Conservation (phyloP, 53 echinoderm and acorn worm species). For the Echinometra lucunter region DNA sequence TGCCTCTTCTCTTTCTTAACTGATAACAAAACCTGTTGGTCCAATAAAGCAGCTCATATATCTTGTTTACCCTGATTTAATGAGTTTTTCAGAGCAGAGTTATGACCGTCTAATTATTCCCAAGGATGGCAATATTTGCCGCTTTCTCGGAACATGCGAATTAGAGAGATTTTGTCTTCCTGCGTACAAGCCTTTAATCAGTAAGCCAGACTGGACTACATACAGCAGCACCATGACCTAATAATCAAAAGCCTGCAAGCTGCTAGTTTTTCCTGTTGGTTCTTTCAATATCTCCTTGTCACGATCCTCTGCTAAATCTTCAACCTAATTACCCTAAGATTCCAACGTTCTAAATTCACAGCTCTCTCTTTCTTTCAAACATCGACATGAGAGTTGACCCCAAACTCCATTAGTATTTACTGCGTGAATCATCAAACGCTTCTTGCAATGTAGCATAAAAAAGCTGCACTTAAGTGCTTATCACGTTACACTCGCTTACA, state of each 20-base stretch:
- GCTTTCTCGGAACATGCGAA: constrained; percentile 56
- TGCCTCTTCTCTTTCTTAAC: constrained; percentile 54
- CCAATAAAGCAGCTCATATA: constrained; percentile 36
- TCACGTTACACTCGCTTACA: constrained; percentile 50
- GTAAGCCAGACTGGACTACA: neutral
- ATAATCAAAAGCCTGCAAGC: constrained; percentile 41
- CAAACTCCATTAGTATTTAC: constrained; percentile 64
- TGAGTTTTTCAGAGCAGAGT: constrained; percentile 63
- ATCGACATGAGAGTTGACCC: constrained; percentile 47
- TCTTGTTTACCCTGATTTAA: constrained; percentile 67
- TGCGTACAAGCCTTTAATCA: neutral
- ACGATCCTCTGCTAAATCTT: constrained; percentile 35
- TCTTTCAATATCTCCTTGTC: constrained; percentile 46
- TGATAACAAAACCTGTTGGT: constrained; percentile 67
- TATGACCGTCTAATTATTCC: constrained; percentile 58
- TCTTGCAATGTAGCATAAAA: constrained; percentile 56
- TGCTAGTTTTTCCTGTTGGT: constrained; percentile 48
- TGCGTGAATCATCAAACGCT: constrained; percentile 58
- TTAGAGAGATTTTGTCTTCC: constrained; percentile 56
- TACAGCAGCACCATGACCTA: constrained; percentile 49
- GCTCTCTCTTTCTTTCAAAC: constrained; percentile 15
- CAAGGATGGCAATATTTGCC: constrained; percentile 40
- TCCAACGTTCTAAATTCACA: constrained; percentile 32
- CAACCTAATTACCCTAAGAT: constrained; percentile 54
- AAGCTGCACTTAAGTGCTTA: constrained; percentile 65